Evolutionary conservation across 2,797 vertebrate species (phyloP), one percentile per base, ranked within the genome.

Genomic region (Perodicticus potto): DNA sequence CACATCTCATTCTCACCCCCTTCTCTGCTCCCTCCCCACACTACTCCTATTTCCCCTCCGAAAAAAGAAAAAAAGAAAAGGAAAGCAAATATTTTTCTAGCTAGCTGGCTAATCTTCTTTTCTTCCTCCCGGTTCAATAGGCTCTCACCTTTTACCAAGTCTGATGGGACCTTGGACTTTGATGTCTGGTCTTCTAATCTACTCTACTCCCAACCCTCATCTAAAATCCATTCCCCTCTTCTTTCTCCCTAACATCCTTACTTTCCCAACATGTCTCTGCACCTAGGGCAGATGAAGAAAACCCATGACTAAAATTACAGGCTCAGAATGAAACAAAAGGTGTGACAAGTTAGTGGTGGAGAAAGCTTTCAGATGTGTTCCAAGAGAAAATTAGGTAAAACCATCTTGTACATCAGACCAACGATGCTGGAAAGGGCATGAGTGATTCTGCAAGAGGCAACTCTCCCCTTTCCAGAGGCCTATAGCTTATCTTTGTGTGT

Each of bases 361-460:
- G 88, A 82, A 96, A 92, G 61, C 83, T 97, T 96, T 96, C 85
- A 78, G 97, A 93, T 96, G 91, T 72, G 94, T 96, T 96, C 91
- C 73, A 25, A 97, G 89, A 97, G 94, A 95, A 95, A 96, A 90
- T 92, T 19, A 94, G 94, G 94, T 90, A 96, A 96, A 98, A 76
- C 86, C 9, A 96, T 86, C 96, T 77, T 91, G 93, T 93, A 97
- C 95, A 91, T 88, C 67, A 86, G 74, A 95, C 80, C 81, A 83
- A 37, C 43, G 67, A 91, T 59, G 92, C 76, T 81, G 63, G 34
- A 70, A 32, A 81, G 67, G 91, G 49, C 89, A 63, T 0, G 1
- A 69, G 25, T 19, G 80, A 63, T 55, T 49, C 83, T 63, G 6
- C 11, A 32, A 89, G 93, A 85, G 80, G 67, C 43, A 87, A 23